These are phyloP conservation scores for Callimorpha dominula DNA, from an alignment of 2,888 invertebrate species.

Conservation along the genomic window DNA sequence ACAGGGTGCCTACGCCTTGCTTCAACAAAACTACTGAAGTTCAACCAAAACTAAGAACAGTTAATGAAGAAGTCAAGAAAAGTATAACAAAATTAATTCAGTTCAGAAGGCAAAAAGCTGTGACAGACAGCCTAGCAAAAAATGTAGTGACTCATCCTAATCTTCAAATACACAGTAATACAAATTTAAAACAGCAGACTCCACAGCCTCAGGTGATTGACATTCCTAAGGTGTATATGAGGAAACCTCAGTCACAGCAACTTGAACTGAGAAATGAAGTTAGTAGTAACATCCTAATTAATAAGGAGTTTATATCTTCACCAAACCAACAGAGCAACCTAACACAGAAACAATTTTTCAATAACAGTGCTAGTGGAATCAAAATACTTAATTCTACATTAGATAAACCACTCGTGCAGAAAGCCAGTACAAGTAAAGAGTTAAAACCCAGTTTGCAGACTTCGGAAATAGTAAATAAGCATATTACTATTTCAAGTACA, in stretches of 20 bases:
- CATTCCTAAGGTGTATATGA: conserved; percentile 61
- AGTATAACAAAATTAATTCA: conserved; percentile 69
- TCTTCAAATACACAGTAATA: conserved; percentile 9
- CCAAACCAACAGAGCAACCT: conserved; percentile 49
- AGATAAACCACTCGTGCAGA: conserved; percentile 10
- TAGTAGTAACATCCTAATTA: conserved; percentile 33
- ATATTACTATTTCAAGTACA: conserved; percentile 3
- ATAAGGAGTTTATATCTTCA: conserved; percentile 7
- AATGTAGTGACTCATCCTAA: conserved; percentile 7
- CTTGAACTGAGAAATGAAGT: conserved; percentile 53
- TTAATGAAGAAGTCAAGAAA: conserved; percentile 63
- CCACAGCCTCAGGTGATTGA: conserved; percentile 48
- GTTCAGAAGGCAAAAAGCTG: conserved; percentile 62
- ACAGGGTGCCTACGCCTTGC: background rate
- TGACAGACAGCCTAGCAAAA: conserved; percentile 27
- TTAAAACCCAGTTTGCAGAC: background rate
- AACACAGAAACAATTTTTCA: conserved; percentile 21
- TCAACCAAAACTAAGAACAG: conserved; percentile 20
- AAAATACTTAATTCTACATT: conserved; percentile 20
- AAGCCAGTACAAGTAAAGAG: conserved; percentile 10
- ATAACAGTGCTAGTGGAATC: conserved; percentile 16
- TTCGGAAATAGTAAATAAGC: background rate
- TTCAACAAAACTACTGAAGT: background rate
- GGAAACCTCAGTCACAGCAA: conserved; percentile 60
- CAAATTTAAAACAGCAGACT: conserved; percentile 10